A percentile compares a stretch with the other conserved stretches of the same genome.
These are phyloP conservation scores for Cenopis cana DNA, from an alignment of 2,888 invertebrate species.

Conservation along the genomic window DNA sequence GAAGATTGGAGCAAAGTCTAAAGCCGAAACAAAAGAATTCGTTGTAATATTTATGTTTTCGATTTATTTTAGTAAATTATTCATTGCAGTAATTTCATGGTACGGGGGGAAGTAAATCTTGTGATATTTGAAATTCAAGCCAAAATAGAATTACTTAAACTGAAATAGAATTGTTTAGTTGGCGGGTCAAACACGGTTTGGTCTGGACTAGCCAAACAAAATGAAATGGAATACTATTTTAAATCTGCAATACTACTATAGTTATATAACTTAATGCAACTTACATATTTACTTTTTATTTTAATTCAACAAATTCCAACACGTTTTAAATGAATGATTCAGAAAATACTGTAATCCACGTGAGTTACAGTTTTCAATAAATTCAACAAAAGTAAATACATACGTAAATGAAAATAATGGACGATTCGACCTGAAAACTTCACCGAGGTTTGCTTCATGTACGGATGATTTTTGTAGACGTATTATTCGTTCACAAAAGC, in stretches of 20 bases:
- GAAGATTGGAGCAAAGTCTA: no score
- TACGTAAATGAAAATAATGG: conserved; percentile 8
- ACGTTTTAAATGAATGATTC: no score
- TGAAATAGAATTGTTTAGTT: no score
- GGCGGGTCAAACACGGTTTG: not conserved
- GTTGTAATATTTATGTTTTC: no score
- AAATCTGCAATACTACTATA: no score
- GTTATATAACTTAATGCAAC: no score
- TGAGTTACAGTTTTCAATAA: conserved; percentile 17
- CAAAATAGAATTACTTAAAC: not conserved
- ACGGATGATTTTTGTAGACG: conserved; percentile 34
- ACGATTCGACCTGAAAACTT: not conserved
- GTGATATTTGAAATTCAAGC: not conserved
- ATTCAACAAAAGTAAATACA: not conserved
- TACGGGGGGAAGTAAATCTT: not conserved
- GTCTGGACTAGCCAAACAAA: not conserved
- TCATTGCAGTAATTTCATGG: no score
- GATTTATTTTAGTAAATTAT: not conserved
- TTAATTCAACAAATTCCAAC: no score
- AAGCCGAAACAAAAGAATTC: no score
- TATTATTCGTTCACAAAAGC: conserved; percentile 51
- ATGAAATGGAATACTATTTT: conserved; percentile 4
- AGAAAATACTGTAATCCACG: not conserved
- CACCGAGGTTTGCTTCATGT: conserved; percentile 3
- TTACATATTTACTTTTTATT: no score